Conservation (phyloP, 2,797 vertebrate genomes). For the Craterocephalus amniculus region DNA sequence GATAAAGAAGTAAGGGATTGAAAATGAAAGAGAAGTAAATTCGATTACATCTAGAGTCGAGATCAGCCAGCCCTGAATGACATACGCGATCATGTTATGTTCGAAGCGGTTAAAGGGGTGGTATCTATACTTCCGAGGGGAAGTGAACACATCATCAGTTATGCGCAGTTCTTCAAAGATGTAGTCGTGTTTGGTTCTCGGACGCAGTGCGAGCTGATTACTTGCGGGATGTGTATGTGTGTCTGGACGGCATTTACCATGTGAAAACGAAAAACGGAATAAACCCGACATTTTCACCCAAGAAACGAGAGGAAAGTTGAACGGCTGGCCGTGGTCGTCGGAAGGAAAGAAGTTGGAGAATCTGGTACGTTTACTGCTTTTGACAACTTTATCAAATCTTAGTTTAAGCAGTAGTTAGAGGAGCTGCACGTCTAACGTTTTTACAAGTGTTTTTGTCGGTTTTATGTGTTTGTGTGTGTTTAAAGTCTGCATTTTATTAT, state of each 20-base stretch:
- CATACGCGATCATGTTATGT: background rate
- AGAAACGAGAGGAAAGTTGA: background rate
- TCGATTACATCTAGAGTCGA: background rate
- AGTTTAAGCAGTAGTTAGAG: background rate
- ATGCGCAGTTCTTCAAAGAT: constrained; percentile 32
- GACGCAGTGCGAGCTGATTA: constrained; percentile 25
- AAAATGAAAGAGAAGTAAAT: background rate
- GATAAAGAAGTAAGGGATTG: background rate
- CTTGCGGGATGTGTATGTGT: constrained; percentile 30
- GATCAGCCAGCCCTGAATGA: background rate
- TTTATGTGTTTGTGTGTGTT: background rate
- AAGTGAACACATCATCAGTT: constrained; percentile 34
- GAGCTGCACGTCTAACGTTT: background rate
- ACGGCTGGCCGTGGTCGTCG: constrained; percentile 26
- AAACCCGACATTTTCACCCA: background rate
- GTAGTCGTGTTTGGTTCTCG: constrained; percentile 27
- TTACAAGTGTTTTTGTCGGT: background rate
- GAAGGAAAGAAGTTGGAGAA: constrained; percentile 39
- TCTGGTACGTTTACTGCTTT: constrained; percentile 54
- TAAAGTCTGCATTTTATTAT: background rate
- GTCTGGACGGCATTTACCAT: constrained; percentile 48
- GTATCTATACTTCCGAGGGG: background rate
- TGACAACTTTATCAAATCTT: constrained; percentile 29
- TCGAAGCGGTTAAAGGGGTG: rapidly evolving
- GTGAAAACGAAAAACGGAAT: constrained; percentile 57